phyloP scores from a whole-genome alignment of 1,140 invertebrate species.

The Heliconius congener region DNA sequence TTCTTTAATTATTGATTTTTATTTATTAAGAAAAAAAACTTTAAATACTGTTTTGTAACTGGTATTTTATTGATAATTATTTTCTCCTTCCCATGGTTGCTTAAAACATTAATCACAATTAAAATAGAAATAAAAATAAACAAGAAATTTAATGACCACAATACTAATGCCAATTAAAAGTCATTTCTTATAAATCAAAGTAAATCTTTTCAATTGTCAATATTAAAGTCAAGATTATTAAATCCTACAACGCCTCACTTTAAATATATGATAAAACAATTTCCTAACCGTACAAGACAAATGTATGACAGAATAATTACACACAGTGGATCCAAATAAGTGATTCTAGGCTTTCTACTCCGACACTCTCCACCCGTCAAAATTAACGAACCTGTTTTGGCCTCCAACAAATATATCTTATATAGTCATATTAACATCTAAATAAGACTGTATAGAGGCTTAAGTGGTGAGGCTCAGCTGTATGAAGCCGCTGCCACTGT shows the following conservation, averaged over 20 bases:
- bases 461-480: constrained; percentile 29
- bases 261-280: constrained; percentile 31
- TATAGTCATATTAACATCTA: constrained; percentile 25
- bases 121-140: too few species aligned
- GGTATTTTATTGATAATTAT: too few species aligned
- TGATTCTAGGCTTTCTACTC: constrained; percentile 70
- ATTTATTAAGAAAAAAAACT: too few species aligned
- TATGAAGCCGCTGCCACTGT: constrained; percentile 38
- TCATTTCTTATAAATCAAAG: neutral
- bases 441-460: constrained; percentile 22
- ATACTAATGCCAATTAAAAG: neutral
- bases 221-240: neutral
- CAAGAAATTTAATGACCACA: neutral
- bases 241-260: neutral
- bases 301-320: constrained; percentile 63
- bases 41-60: too few species aligned
- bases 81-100: too few species aligned
- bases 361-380: constrained; percentile 73
- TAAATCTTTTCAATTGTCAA: neutral
- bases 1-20: neutral
- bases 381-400: constrained; percentile 74
- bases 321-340: constrained; percentile 70
- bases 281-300: constrained; percentile 32
- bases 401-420: constrained; percentile 31
- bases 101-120: too few species aligned